Evolutionary conservation across 2,797 vertebrate genomes (phyloP).

Genomic region (Melopsittacus undulatus): DNA sequence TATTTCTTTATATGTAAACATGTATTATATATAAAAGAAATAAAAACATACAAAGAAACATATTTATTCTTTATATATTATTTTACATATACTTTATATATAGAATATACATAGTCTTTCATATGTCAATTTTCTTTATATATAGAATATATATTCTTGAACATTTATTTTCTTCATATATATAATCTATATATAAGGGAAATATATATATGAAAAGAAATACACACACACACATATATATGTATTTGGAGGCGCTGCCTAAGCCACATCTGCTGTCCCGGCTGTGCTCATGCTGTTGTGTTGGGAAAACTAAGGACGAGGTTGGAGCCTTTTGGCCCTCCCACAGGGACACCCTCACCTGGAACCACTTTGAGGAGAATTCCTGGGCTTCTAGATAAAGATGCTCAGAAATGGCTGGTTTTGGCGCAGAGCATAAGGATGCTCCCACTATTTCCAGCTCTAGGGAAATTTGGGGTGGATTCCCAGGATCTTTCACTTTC

Average conservation of each 20-base stretch:
- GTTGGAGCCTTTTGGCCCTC: background rate
- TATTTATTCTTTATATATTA: background rate
- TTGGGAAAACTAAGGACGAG: background rate
- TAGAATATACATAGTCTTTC: background rate
- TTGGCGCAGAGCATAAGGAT: background rate
- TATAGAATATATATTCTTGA: background rate
- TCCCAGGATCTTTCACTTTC: background rate
- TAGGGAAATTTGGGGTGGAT: background rate
- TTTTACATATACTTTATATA: background rate
- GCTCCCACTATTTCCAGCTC: background rate
- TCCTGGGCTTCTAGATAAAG: background rate
- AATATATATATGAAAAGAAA: background rate
- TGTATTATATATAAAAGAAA: background rate
- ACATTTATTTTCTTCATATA: background rate
- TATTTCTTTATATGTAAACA: background rate
- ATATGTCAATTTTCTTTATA: background rate
- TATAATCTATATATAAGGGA: background rate
- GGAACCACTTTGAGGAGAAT: accelerated
- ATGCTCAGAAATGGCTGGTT: background rate
- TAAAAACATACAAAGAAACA: background rate
- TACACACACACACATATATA: background rate
- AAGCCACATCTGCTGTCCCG: accelerated
- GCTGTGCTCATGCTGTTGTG: background rate
- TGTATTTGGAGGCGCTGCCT: background rate
- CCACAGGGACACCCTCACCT: background rate